phyloP scores from a whole-genome alignment of 2,888 invertebrate genomes.

The Rhagophthalmus giganteus region DNA sequence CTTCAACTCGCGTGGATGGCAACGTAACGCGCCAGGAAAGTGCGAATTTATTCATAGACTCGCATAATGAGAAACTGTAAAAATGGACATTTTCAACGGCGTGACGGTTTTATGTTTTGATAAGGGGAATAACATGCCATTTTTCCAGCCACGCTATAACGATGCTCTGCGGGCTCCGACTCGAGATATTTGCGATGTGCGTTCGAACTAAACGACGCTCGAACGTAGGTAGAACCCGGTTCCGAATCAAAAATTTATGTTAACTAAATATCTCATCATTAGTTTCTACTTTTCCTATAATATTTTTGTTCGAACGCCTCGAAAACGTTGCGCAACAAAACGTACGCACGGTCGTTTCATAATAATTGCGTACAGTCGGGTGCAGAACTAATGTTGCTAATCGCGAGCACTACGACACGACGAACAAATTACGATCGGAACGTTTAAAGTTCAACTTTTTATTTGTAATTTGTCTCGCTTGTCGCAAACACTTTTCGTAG shows the following conservation, averaged over 20 bases:
- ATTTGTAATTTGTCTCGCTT: too few relatives aligned
- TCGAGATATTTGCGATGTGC: constrained; percentile 20
- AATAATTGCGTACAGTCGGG: too few relatives aligned
- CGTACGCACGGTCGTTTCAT: too few relatives aligned
- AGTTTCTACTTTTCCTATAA: background rate
- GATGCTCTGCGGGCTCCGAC: constrained; percentile 23
- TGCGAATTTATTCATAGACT: constrained; percentile 61
- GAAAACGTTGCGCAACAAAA: too few relatives aligned
- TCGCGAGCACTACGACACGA: too few relatives aligned
- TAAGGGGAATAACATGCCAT: constrained; percentile 57
- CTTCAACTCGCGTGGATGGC: constrained; percentile 41
- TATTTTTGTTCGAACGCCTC: too few relatives aligned
- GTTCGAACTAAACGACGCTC: constrained; percentile 18
- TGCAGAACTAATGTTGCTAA: too few relatives aligned
- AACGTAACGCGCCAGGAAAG: constrained; percentile 54
- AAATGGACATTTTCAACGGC: constrained; percentile 58
- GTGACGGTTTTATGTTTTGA: constrained; percentile 59
- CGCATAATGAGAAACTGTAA: constrained; percentile 61
- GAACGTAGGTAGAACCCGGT: constrained; percentile 10
- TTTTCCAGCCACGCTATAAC: constrained; percentile 47
- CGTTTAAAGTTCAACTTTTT: too few relatives aligned
- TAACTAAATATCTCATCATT: constrained; percentile 13
- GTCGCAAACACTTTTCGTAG: too few relatives aligned
- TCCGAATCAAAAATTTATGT: constrained; percentile 20
- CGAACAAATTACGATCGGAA: too few relatives aligned